Percentiles rank a stretch among this genome's conserved stretches.
Evolutionary conservation across 2,797 vertebrate genomes (phyloP).

Genomic region (Galago senegalensis): DNA sequence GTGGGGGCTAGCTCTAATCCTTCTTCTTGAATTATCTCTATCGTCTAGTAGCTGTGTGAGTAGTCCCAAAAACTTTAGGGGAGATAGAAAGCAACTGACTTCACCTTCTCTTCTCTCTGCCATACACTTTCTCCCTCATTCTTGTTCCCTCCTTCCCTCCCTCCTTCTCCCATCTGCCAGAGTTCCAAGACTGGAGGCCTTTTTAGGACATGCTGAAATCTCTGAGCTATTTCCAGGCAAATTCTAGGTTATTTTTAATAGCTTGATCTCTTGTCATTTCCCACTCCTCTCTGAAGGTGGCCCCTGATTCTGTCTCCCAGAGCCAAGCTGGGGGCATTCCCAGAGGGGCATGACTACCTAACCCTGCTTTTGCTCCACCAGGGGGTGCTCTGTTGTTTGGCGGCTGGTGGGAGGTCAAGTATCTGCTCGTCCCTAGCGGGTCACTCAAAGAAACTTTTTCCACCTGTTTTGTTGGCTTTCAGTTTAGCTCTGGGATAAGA

Average conservation of each 20-base stretch:
- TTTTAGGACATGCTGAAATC: conserved; percentile 90
- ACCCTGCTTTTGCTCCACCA: neutral
- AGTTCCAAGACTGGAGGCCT: conserved; percentile 83
- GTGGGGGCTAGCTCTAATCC: neutral
- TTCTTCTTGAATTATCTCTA: conserved; percentile 32
- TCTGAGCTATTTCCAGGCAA: conserved; percentile 89
- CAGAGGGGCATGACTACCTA: neutral
- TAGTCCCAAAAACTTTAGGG: neutral
- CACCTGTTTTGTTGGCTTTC: neutral
- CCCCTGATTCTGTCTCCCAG: conserved; percentile 65
- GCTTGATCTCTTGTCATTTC: conserved; percentile 77
- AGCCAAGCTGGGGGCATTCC: conserved; percentile 61
- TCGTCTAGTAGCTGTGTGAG: conserved; percentile 24
- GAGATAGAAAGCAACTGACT: conserved; percentile 26
- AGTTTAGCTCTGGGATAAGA: neutral
- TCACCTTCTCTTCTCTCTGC: conserved; percentile 29
- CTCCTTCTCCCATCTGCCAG: conserved; percentile 58
- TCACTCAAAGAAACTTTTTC: neutral
- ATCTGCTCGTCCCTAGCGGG: neutral
- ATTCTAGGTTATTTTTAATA: conserved; percentile 92
- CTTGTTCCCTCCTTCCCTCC: neutral
- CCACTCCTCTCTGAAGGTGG: conserved; percentile 75
- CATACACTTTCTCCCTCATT: neutral
- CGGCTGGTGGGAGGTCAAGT: neutral
- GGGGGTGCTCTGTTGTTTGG: conserved; percentile 38